Conservation (phyloP, 2,888 invertebrate species). For the Sarcophaga caerulescens region DNA sequence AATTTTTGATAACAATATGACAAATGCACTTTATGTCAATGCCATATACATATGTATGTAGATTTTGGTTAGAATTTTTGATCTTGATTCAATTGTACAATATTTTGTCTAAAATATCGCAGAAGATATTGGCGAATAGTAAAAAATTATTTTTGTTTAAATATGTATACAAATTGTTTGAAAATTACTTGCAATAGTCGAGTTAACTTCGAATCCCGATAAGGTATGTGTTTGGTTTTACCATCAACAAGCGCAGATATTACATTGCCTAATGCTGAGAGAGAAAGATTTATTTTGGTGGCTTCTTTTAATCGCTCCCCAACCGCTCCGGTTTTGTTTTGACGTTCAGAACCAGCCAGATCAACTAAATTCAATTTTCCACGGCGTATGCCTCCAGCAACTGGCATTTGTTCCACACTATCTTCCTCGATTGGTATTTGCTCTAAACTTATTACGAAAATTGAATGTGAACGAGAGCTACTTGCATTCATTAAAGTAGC, state of each 20-base stretch:
- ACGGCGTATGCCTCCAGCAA: conserved; percentile 72
- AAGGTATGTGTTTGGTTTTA: conserved; percentile 90
- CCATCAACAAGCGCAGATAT: conserved; percentile 93
- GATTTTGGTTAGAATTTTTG: no score
- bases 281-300: conserved; percentile 92
- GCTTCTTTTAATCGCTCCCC: conserved; percentile 93
- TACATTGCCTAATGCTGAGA: conserved; percentile 93
- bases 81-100: no score
- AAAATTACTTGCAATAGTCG: conserved; percentile 85
- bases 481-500: conserved; percentile 95
- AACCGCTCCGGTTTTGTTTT: conserved; percentile 91
- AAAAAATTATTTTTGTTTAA: no score
- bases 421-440: conserved; percentile 83
- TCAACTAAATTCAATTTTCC: conserved; percentile 92
- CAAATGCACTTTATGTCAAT: no score
- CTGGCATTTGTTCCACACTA: conserved; percentile 24
- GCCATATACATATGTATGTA: no score
- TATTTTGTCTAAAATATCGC: no score
- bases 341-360: conserved; percentile 93
- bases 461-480: conserved; percentile 92
- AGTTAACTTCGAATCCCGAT: conserved; percentile 93
- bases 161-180: no score
- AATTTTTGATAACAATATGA: no score
- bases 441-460: conserved; percentile 92
- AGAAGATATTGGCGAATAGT: no score